These are phyloP conservation scores for Rhyacichthys aspro DNA, from an alignment of 2,797 vertebrate genomes.

Conservation along the genomic window DNA sequence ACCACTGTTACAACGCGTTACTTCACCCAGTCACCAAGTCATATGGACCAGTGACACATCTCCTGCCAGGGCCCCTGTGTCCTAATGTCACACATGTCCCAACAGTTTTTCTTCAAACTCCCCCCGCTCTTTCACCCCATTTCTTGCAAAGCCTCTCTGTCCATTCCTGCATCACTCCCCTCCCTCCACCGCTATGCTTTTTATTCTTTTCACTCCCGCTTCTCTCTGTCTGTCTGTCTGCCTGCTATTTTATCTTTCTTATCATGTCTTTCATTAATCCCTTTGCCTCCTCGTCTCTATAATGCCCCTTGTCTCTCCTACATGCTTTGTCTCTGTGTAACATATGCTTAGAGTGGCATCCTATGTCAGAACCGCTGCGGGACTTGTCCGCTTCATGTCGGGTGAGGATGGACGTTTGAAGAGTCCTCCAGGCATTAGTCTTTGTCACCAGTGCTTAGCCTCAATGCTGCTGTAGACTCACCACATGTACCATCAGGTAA, in stretches of 20 bases:
- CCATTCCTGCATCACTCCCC: slow-evolving; percentile 47
- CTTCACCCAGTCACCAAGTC: slow-evolving; percentile 69
- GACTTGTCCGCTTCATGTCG: slow-evolving; percentile 64
- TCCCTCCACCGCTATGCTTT: slow-evolving; percentile 24
- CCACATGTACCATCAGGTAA: slow-evolving; percentile 30
- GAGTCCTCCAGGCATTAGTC: slow-evolving; percentile 70
- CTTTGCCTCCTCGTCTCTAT: slow-evolving; percentile 28
- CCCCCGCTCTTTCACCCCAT: slow-evolving; percentile 33
- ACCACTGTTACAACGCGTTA: slow-evolving; percentile 71
- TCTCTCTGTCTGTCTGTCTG: slow-evolving; percentile 17
- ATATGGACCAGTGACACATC: slow-evolving; percentile 73
- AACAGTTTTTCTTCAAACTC: slow-evolving; percentile 75
- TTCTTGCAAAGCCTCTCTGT: slow-evolving; percentile 12
- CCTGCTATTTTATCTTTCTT: slow-evolving; percentile 26
- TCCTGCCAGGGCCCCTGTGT: slow-evolving; percentile 70
- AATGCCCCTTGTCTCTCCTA: slow-evolving; percentile 23
- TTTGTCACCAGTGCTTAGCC: slow-evolving; percentile 75
- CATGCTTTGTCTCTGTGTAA: slow-evolving; percentile 44
- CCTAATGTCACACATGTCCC: slow-evolving; percentile 80
- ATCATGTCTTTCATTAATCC: slow-evolving; percentile 36
- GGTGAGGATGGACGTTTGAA: slow-evolving; percentile 74
- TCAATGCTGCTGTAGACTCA: slow-evolving; percentile 54
- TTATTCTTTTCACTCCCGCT: slow-evolving; percentile 37
- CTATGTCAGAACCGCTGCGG: slow-evolving; percentile 46
- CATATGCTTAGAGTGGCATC: slow-evolving; percentile 65